Evolutionary conservation across 2,797 vertebrate genomes (phyloP), one percentile per base, ranked within the genome.

Genomic region (Tragopan temminckii): DNA sequence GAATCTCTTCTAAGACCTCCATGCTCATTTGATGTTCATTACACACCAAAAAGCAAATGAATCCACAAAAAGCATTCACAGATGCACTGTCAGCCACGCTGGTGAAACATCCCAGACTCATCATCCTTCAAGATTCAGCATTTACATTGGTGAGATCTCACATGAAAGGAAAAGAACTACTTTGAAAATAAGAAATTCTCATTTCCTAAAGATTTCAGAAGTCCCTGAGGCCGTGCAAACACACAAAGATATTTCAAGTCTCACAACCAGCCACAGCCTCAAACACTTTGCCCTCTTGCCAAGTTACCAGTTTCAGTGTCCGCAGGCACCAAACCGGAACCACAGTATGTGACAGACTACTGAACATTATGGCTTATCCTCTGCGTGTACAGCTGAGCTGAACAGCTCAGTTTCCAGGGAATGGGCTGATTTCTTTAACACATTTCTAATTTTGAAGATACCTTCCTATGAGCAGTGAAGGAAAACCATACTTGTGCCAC

Each of bases 21-120:
- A 7, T 1, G 2, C 17, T 80, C 5, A n/a, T 77, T 27, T 74
- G 45, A 71, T 53, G 40, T 58, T 83, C 58, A 33, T 59, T 85
- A 61, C 53, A 82, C 53, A 91, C 59, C 42, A 76, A 86, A 88
- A 40, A 45, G 10, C 75, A 78, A 94, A 85, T 35, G 94, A 92
- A 80, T 64, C 61, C 45, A 75, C 69, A 78, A 69, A 43, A 90
- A 36, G 5, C n/a, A 46, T 46, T 43, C 66, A 61, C 19, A 33
- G 17, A 25, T 61, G n/a, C 40, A 24, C 50, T 62, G 42, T 58
- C 66, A 94, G 67, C n/a, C 27, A 35, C 27, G 11, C 38, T 76
- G 31, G 38, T 66, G 21, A 86, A 91, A 91, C 46, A 88, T 16
- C 53, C 38, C 4, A 9, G 52, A 40, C 17, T 58, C 35, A 23